Percentiles rank a stretch among this genome's conserved stretches.
Conservation (phyloP, 1,140 invertebrate species). For the Calephelis nemesis region DNA sequence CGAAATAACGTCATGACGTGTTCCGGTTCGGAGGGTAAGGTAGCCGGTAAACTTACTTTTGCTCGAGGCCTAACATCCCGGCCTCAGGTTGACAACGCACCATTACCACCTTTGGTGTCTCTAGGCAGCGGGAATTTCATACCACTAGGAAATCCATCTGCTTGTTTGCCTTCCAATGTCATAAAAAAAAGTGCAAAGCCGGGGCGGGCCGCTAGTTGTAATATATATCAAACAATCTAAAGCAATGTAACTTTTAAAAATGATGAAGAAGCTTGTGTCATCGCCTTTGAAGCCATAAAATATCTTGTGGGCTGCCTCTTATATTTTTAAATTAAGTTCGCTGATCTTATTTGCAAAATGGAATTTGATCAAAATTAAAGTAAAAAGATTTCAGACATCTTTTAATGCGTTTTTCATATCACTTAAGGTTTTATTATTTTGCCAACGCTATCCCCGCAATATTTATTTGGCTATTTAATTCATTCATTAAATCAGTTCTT, state of each 20-base stretch:
- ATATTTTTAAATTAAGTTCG: conserved; percentile 3
- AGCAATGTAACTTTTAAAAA: not conserved
- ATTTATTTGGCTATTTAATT: not conserved
- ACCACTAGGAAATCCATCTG: too few species aligned
- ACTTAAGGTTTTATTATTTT: not conserved
- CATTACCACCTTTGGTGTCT: too few species aligned
- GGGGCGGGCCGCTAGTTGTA: too few species aligned
- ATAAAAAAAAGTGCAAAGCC: too few species aligned
- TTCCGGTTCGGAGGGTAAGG: too few species aligned
- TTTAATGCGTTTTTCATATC: conserved; percentile 9
- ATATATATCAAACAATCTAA: too few species aligned
- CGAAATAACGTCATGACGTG: too few species aligned
- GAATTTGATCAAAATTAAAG: not conserved
- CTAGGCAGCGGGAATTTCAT: too few species aligned
- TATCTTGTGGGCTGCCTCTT: not conserved
- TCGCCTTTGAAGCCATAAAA: not conserved
- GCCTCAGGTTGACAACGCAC: too few species aligned
- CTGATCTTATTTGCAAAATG: conserved; percentile 4
- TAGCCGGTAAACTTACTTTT: too few species aligned
- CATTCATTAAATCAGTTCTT: not conserved
- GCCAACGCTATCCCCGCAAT: not conserved
- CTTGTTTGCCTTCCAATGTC: too few species aligned
- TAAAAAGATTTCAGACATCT: conserved; percentile 1
- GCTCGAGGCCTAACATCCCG: too few species aligned
- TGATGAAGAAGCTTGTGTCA: not conserved